Base-by-base conservation (phyloP, 92 coral and sea anemone genomes). In the Parazoanthus darwini region DNA sequence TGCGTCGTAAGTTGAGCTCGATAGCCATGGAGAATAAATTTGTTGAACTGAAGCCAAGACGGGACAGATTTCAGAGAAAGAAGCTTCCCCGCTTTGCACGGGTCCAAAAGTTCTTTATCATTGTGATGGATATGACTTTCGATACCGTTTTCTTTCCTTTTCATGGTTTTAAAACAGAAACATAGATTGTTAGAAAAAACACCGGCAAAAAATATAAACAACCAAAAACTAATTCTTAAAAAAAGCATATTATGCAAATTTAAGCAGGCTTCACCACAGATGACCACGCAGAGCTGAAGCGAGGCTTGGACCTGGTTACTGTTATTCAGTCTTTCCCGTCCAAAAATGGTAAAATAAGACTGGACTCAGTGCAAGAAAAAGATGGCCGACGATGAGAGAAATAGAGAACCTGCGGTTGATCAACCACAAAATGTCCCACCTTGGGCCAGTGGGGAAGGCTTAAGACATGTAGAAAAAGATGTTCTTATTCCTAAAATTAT, bases 401-500 rank as follows among this genome's bases (percentile, higher is more conserved):
- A 7, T 11, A 10, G 15, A 48, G 51, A 8, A 48, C 51, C 51
- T 48, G 51, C 9, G 51, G 8, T 85, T 5, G 82, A 77, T 20
- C 16, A 23, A 58, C 85, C 86, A n/a, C 4, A 70, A 42, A 79
- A 77, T 65, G 86, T 96, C 25, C 91, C 98, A 9, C 92, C 96
- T 58, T 96, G 98, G 98, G 98, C 98, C 3, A 82, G 93, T 38
- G 98, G 98, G 8, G 93, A 90, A 26, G 78, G 80, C 68, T 82
- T 97, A 5, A 91, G 99, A 85, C 91, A 93, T 74, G 99, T 97
- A 22, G 99, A 97, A 78, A 89, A 78, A 78, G 96, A 97, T 68
- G 99, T 97, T n/a, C 94, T 97, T 23, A 97, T 97, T 77, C 99
- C 99, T 42, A 97, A 97, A 85, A 95, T 95, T 51, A 93, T 95